These are phyloP conservation scores for Eublepharis macularius DNA, from an alignment of 2,113 vertebrate species.

Conservation along the genomic window DNA sequence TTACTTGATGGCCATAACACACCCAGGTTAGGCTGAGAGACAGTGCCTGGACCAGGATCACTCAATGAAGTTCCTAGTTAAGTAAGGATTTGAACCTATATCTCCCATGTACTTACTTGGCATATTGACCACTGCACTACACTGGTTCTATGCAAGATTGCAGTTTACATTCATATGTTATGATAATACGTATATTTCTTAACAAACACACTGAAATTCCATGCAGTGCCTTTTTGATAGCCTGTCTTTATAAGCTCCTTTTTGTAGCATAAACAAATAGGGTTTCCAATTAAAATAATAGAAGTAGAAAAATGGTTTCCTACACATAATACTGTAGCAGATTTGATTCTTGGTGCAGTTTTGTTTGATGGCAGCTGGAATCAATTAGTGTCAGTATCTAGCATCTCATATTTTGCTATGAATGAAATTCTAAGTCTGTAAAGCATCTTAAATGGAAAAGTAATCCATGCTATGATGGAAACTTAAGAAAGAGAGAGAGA, in stretches of 20 bases:
- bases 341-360: not conserved
- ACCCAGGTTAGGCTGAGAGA: no score
- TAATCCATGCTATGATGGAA: not conserved
- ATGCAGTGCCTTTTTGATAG: not conserved
- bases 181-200: not conserved
- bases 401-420: not conserved
- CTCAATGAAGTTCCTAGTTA: no score
- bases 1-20: no score
- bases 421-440: slow-evolving; percentile 12
- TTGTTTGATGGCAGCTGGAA: not conserved
- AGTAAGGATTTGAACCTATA: no score
- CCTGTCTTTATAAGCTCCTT: not conserved
- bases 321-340: not conserved
- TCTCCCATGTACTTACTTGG: no score
- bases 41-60: no score
- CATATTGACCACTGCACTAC: no score
- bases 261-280: not conserved
- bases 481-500: not conserved
- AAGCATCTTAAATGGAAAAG: not conserved
- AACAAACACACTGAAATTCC: not conserved
- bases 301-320: not conserved
- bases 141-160: not conserved
- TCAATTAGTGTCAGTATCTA: not conserved
- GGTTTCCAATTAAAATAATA: slow-evolving; percentile 10
- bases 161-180: not conserved